phyloP scores from a whole-genome alignment of 2,113 vertebrate species.

The Catharus minimus region DNA sequence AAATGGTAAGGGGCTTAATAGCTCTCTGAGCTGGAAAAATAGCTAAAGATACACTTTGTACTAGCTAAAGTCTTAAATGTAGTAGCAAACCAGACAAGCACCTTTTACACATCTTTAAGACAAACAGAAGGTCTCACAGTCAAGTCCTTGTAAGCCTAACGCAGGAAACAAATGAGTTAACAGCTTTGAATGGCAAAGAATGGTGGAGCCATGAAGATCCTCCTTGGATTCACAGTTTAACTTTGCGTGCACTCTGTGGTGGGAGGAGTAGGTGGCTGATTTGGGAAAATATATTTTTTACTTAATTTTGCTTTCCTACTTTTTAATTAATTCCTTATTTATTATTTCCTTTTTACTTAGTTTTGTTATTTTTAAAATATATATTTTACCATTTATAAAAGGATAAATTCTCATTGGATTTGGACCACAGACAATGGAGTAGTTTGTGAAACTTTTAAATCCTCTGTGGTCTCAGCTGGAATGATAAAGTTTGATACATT shows the following conservation, averaged over 20 bases:
- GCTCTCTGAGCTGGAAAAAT: constrained; percentile 8
- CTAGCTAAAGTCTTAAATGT: background rate
- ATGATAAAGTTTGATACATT: background rate
- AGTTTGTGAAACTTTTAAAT: too few species aligned
- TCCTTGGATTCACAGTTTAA: constrained; percentile 11
- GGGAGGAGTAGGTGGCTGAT: constrained; percentile 56
- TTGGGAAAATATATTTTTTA: background rate
- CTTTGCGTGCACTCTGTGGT: constrained; percentile 20
- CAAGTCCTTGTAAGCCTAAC: background rate
- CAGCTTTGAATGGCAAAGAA: background rate
- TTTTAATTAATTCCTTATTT: too few species aligned
- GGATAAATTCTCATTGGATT: too few species aligned
- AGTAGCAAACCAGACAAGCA: background rate
- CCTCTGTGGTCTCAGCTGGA: too few species aligned
- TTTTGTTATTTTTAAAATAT: too few species aligned
- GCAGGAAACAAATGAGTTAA: constrained; percentile 3
- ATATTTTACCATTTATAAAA: too few species aligned
- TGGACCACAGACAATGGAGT: too few species aligned
- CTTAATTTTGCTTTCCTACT: too few species aligned
- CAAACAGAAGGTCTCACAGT: background rate
- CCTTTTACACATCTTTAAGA: background rate
- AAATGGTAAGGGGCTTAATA: background rate
- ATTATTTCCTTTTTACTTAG: too few species aligned
- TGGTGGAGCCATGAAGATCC: constrained; percentile 20
- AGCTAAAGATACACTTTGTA: background rate